Base-by-base conservation (phyloP, 2,888 invertebrate species). In the Autographa gamma region DNA sequence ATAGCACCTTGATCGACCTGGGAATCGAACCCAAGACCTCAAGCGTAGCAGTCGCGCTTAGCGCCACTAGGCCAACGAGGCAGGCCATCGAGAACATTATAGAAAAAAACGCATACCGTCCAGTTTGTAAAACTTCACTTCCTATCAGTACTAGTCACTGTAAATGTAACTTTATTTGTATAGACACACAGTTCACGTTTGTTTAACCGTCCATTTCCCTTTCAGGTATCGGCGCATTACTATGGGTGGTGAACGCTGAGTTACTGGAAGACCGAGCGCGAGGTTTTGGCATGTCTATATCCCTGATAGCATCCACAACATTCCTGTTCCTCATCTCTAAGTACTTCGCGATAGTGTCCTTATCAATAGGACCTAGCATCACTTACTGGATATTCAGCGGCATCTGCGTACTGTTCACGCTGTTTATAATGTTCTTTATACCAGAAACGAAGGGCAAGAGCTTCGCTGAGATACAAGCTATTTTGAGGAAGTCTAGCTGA, bases 381-480 rank as follows among this genome's bases (percentile, higher is more conserved):
- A 92, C 90, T 0, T 93, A 92, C 60, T 92, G 90, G 87, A 63
- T 85, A 3, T 92, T 90, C 59, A 83, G 88, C 34, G 67, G 79
- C 0, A 84, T 87, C 54, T 88, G 80, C 58, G 58, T 91, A 0
- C 25, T 92, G 0, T 66, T 90, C 0, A 82, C 83, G 34, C 5
- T 85, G 0, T 89, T 92, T 31, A 79, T 93, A 2, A 60, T 83
- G 14, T 79, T 90, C 9, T 91, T 84, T 70, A 61, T 93, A 0
- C 93, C 93, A 0, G 93, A 94, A 70, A 94, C 93, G 0, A 93
- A 92, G 43, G 92, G 92, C 0, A 93, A 89, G 63, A 85, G 85
- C 9, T 91, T 93, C 56, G 74, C 77, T 8, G 92, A 94, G 69
- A 93, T 94, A 9, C 93, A 94, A 25, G 63, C 70, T 16, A 60